These are phyloP conservation scores for Rhagoletis zephyria DNA, from an alignment of 1,140 invertebrate species.

Conservation along the genomic window DNA sequence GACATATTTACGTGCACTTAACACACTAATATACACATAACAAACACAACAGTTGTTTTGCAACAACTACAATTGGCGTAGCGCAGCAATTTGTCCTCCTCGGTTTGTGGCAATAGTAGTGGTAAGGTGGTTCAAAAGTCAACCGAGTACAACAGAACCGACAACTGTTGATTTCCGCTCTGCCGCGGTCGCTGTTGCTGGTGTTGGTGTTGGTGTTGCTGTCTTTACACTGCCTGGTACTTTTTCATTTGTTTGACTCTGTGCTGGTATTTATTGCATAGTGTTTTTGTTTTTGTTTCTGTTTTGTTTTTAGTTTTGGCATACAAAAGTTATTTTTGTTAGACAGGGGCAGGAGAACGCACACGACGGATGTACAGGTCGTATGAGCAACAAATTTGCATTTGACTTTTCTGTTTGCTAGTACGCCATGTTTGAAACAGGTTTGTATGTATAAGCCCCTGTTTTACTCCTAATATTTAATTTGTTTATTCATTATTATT, in stretches of 20 bases:
- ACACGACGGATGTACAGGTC: background rate
- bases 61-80: background rate
- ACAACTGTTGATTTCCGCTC: constrained; percentile 51
- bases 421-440: background rate
- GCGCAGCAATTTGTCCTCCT: background rate
- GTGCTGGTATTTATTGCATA: constrained; percentile 3
- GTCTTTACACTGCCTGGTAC: background rate
- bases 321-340: background rate
- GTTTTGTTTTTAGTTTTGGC: background rate
- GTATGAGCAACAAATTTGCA: background rate
- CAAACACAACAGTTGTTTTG: background rate
- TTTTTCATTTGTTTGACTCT: background rate
- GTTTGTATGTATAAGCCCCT: background rate
- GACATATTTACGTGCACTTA: background rate
- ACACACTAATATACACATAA: background rate
- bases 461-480: background rate
- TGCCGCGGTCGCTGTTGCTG: background rate
- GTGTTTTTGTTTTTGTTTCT: background rate
- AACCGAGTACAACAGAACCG: background rate
- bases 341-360: background rate
- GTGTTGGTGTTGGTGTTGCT: background rate
- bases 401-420: background rate
- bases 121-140: constrained; percentile 1
- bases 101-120: background rate
- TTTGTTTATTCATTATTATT: background rate